Base-by-base conservation (phyloP, 2,797 vertebrate species). In the Dendrocincla tyrannina region DNA sequence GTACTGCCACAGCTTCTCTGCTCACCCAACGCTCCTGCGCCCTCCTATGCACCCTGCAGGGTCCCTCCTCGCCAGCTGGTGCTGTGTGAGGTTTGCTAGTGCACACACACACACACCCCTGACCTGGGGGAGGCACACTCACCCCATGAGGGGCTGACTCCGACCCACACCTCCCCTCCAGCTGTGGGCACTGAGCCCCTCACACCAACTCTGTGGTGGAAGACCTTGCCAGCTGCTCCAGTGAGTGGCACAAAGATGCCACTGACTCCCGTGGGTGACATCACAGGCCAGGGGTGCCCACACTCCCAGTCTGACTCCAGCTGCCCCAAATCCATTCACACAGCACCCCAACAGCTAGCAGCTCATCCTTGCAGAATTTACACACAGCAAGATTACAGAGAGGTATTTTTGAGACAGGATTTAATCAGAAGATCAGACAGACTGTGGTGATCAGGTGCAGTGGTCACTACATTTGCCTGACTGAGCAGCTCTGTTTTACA, bases 21-120 rank as follows among this genome's bases (percentile, higher is more conserved):
- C 1, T 22, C 52, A 28, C 27, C 19, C 52, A 33, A 15, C 10
- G 7, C 16, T 9, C 46, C 41, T 1, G 2, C 9, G 12, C 49
- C 13, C 44, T 17, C 18, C 56, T 10, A 13, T 17, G 23, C 5
- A 30, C 11, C 35, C 33, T 50, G 18, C 28, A 14, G 47, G 16
- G 13, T 16, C 25, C 55, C 59, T 55, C 10, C 62, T 2, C 7
- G 0, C 32, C 0, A 0, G 30, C 24, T 15, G 35, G 6, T 35
- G 12, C 35, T 12, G 50, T 3, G 0, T 1, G 17, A n/a, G 22
- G 9, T 19, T 28, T 23, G 44, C 55, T 13, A 11, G 2, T 2
- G 41, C 28, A 8, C 1, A 6, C 9, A 5, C 12, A 4, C 20
- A 7, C 47, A 1, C 1, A 20, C 41, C 44, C 20, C 35, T 9